A percentile compares a stretch with the other conserved stretches of the same genome.
Evolutionary conservation across 2,888 invertebrate species (phyloP).

Genomic region (Oscheius sp.): DNA sequence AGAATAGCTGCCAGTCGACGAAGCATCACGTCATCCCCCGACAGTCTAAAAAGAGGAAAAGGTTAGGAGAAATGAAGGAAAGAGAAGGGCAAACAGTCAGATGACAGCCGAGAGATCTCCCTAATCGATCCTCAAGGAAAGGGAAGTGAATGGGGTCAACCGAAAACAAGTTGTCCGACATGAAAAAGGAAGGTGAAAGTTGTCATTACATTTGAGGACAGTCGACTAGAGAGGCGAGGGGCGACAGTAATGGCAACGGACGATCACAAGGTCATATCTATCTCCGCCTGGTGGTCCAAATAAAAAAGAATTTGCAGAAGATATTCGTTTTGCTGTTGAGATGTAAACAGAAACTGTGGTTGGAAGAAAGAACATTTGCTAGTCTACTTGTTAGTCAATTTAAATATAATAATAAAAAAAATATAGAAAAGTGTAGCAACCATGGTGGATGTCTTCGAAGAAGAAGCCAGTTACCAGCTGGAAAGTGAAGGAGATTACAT

Average conservation of each 20-base stretch:
- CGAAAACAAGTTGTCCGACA: not conserved
- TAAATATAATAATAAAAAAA: not conserved
- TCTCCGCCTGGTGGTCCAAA: too few relatives aligned
- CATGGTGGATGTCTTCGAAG: conserved; percentile 9
- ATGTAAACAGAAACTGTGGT: conserved; percentile 27
- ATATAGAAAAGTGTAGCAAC: conserved; percentile 38
- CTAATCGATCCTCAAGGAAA: not conserved
- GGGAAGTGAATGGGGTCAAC: conserved; percentile 3
- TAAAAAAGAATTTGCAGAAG: conserved; percentile 39
- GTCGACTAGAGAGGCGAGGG: not conserved
- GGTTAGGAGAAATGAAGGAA: not conserved
- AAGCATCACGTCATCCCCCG: conserved; percentile 5
- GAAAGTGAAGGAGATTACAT: conserved; percentile 33
- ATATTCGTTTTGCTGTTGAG: conserved; percentile 41
- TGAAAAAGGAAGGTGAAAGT: not conserved
- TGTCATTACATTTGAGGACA: conserved; percentile 11
- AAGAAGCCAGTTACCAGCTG: conserved; percentile 15
- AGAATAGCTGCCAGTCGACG: conserved; percentile 1
- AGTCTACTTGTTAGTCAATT: conserved; percentile 38
- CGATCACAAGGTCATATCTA: not conserved
- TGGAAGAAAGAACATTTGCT: conserved; percentile 43
- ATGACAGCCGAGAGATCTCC: not conserved
- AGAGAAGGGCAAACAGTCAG: conserved; percentile 1
- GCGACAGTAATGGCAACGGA: conserved; percentile 4
- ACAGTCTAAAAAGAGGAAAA: not conserved